Base-by-base conservation (phyloP, 2,797 vertebrate species). In the Acanthurus leucopareius region DNA sequence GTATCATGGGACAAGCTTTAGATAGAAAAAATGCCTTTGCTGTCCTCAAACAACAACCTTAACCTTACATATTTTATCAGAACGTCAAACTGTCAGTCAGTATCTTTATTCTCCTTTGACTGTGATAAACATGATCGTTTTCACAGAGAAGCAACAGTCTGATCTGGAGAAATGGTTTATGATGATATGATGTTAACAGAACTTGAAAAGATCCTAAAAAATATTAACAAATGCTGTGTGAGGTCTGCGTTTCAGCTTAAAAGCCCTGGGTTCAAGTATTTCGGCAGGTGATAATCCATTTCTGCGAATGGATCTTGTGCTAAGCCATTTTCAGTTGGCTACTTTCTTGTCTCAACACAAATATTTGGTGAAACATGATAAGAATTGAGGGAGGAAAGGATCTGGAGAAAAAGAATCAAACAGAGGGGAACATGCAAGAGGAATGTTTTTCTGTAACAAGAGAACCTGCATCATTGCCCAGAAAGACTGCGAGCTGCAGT, bases 351-450 rank as follows among this genome's bases (percentile, higher is more conserved):
- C 67, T 76, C 80, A 86, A 87, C 64, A 74, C 62, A 91, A 92
- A 92, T 93, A 88, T 92, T 92, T 89, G 64, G 64, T 78, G 77
- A 90, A 91, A 89, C 73, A 62, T n/a, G 89, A 91, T 92, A 91
- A 86, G 81, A 89, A 75, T 22, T 69, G 47, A 81, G 76, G 80
- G 74, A 83, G 69, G 54, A 79, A 64, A 22, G 62, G 52, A 81
- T 85, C 80, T 71, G 54, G 73, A 88, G 68, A 71, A 71, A 76
- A 73, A 70, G 10, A 84, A 60, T 83, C 63, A 86, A 86, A 82
- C 81, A 79, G 71, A 68, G 56, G 15, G 10, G 14, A 81, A 80
- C 54, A 68, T 57, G 76, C 52, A 69, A 14, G 28, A 77, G 48
- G 69, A 91, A 90, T 90, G 89, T 88, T 87, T 89, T 88, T 88